Evolutionary conservation across 2,797 vertebrate species (phyloP).

Genomic region (Mionectes olivaceus): DNA sequence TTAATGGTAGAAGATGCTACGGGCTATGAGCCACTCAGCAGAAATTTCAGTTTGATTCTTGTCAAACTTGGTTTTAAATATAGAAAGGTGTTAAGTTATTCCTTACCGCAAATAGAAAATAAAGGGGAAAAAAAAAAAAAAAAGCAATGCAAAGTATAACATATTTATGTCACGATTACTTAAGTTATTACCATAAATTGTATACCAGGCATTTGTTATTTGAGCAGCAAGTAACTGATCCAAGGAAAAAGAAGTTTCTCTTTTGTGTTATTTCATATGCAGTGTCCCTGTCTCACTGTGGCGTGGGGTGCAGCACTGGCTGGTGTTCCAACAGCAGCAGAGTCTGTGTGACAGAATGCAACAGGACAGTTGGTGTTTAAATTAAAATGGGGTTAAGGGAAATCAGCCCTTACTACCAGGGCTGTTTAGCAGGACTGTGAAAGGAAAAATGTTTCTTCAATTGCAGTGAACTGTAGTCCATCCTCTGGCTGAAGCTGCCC

Average conservation of each 20-base stretch:
- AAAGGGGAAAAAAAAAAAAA: background rate
- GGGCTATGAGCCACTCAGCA: background rate
- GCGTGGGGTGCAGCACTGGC: background rate
- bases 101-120: background rate
- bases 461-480: background rate
- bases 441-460: background rate
- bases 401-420: background rate
- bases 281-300: background rate
- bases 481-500: background rate
- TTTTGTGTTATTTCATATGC: background rate
- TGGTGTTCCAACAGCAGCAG: background rate
- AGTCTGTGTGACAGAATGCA: background rate
- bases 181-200: background rate
- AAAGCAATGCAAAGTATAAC: background rate
- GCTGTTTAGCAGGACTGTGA: background rate
- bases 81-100: background rate
- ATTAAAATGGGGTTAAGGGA: background rate
- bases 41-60: background rate
- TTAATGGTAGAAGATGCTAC: background rate
- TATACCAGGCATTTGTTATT: background rate
- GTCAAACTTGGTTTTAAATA: background rate
- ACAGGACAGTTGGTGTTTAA: background rate
- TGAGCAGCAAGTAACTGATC: background rate
- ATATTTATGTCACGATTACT: background rate
- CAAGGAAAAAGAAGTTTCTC: background rate